Evolutionary conservation across 2,888 invertebrate species (phyloP).

Genomic region (Sipunculus nudus): DNA sequence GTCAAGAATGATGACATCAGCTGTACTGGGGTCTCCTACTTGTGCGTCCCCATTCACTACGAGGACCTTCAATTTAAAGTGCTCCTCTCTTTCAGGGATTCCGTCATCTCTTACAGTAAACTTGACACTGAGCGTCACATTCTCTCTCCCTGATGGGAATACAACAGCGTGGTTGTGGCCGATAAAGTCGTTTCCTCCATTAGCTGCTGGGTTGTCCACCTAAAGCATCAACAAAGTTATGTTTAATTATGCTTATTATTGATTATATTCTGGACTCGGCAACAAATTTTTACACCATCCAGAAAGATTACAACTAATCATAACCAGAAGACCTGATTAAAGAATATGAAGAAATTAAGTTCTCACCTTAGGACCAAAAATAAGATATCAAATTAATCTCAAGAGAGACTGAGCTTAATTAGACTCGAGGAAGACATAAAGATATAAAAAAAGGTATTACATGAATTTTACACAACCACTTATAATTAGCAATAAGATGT

Average conservation of each 20-base stretch:
- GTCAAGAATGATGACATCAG: conserved; percentile 52
- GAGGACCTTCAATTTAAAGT: conserved; percentile 46
- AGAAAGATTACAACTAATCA: too few relatives aligned
- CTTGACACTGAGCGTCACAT: conserved; percentile 37
- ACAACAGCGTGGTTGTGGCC: conserved; percentile 55
- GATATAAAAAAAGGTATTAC: too few relatives aligned
- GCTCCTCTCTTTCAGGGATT: conserved; percentile 55
- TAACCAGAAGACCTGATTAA: too few relatives aligned
- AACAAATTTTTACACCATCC: not conserved
- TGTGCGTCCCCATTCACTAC: conserved; percentile 39
- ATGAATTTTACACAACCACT: too few relatives aligned
- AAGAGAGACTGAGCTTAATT: too few relatives aligned
- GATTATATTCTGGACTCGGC: not conserved
- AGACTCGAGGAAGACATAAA: too few relatives aligned
- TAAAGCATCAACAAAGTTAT: not conserved
- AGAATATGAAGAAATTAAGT: too few relatives aligned
- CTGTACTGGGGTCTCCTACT: conserved; percentile 40
- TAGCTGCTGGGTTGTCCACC: conserved; percentile 11
- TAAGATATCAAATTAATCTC: too few relatives aligned
- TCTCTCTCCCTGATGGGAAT: conserved; percentile 45
- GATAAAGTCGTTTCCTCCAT: conserved; percentile 51
- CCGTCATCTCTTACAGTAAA: conserved; percentile 58
- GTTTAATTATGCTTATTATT: not conserved
- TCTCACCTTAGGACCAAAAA: too few relatives aligned
- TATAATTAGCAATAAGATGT: too few relatives aligned